A percentile compares a stretch with the other conserved stretches of the same genome.
Conservation (phyloP, 2,113 vertebrate genomes). For the Plotosus lineatus region DNA sequence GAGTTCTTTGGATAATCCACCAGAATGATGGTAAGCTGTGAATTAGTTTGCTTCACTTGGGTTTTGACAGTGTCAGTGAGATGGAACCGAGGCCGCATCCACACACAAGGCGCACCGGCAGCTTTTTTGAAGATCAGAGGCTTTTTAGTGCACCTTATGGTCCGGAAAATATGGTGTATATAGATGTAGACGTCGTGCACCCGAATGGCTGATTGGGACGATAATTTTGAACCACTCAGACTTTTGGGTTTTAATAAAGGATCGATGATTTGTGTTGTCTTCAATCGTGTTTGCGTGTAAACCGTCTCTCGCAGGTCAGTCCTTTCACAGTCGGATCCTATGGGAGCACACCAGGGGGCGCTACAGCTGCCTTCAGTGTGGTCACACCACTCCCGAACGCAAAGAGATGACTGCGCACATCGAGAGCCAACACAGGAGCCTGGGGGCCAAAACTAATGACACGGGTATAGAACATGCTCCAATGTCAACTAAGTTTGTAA, state of each 20-base stretch:
- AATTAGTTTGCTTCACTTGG: too few species aligned
- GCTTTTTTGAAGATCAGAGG: too few species aligned
- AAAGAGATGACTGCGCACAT: slow-evolving; percentile 87
- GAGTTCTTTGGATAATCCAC: too few species aligned
- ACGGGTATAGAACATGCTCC: slow-evolving; percentile 56
- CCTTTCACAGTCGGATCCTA: slow-evolving; percentile 82
- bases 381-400: slow-evolving; percentile 75
- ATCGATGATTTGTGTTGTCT: not conserved
- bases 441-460: slow-evolving; percentile 58
- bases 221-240: not conserved
- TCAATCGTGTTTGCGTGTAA: not conserved
- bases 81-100: too few species aligned
- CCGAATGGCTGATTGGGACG: not conserved
- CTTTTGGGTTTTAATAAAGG: not conserved
- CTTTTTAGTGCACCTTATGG: too few species aligned
- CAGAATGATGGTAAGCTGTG: too few species aligned
- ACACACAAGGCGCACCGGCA: too few species aligned
- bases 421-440: slow-evolving; percentile 76
- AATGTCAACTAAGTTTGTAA: not conserved
- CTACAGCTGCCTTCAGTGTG: slow-evolving; percentile 89
- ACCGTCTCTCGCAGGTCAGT: slow-evolving; percentile 66
- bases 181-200: not conserved
- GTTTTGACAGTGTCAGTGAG: too few species aligned
- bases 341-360: slow-evolving; percentile 92
- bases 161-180: too few species aligned